Conservation (phyloP, 2,113 vertebrate species). For the Phasianus colchicus region DNA sequence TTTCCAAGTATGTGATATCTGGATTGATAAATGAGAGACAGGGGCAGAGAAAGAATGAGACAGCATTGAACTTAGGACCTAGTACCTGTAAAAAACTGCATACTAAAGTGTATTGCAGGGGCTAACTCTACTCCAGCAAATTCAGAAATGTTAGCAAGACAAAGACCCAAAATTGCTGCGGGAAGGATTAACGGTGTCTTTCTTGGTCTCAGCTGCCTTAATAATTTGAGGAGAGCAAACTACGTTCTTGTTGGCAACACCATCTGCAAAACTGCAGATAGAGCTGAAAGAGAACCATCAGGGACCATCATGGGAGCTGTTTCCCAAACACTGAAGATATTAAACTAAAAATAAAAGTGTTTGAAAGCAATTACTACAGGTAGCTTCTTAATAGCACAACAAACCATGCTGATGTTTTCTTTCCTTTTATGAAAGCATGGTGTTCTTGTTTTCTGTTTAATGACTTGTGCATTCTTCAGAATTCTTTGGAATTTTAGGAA, state of each 20-base stretch:
- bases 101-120: too few species aligned
- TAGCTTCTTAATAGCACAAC: not conserved
- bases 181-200: not conserved
- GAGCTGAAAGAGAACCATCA: not conserved
- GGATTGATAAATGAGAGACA: not conserved
- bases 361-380: not conserved
- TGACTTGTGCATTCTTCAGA: not conserved
- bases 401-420: not conserved
- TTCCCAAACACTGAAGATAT: not conserved
- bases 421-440: not conserved
- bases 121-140: not conserved
- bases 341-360: not conserved
- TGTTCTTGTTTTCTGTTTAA: not conserved
- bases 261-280: fast-evolving
- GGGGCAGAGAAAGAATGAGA: not conserved
- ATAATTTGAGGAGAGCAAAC: fast-evolving
- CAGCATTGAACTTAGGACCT: fast-evolving
- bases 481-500: not conserved
- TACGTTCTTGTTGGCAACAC: not conserved
- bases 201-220: not conserved
- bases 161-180: not conserved
- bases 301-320: not conserved
- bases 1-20: not conserved
- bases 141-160: not conserved
- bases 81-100: not conserved